A percentile compares a stretch with the other conserved stretches of the same genome.
phyloP scores from a whole-genome alignment of 2,888 invertebrate species.

The Keiferia lycopersicella region DNA sequence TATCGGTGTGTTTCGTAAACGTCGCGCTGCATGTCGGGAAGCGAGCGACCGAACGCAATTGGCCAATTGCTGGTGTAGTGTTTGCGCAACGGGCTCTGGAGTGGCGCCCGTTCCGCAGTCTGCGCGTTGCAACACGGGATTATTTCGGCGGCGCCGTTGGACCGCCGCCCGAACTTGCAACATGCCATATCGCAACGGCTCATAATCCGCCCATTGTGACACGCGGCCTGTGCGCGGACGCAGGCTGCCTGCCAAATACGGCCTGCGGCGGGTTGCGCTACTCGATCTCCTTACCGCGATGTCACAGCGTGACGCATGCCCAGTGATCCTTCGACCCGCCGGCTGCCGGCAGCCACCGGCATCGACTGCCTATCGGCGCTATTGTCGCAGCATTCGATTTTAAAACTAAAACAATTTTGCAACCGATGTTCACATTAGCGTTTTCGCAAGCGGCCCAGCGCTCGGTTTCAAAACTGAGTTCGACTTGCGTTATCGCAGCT shows the following conservation, averaged over 20 bases:
- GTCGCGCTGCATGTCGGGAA: constrained; percentile 42
- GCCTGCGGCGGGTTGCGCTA: constrained; percentile 58
- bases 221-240: constrained; percentile 57
- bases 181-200: constrained; percentile 79
- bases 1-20: constrained; percentile 61
- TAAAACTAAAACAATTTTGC: constrained; percentile 80
- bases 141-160: constrained; percentile 77
- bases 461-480: constrained; percentile 77
- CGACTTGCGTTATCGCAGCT: constrained; percentile 77
- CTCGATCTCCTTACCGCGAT: constrained; percentile 62
- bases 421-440: constrained; percentile 81
- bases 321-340: constrained; percentile 27
- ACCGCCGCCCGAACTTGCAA: constrained; percentile 78
- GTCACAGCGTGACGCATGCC: constrained; percentile 43
- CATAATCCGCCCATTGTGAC: constrained; percentile 78
- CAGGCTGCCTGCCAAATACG: constrained; percentile 71
- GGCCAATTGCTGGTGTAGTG: constrained; percentile 62
- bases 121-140: constrained; percentile 78
- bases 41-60: constrained; percentile 56
- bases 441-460: constrained; percentile 81
- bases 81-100: constrained; percentile 72
- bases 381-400: constrained; percentile 69
- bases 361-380: constrained; percentile 39
- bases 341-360: constrained; percentile 38
- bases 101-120: constrained; percentile 76